These are phyloP conservation scores for Arvicanthis niloticus DNA, from an alignment of 2,113 vertebrate genomes.

Conservation along the genomic window DNA sequence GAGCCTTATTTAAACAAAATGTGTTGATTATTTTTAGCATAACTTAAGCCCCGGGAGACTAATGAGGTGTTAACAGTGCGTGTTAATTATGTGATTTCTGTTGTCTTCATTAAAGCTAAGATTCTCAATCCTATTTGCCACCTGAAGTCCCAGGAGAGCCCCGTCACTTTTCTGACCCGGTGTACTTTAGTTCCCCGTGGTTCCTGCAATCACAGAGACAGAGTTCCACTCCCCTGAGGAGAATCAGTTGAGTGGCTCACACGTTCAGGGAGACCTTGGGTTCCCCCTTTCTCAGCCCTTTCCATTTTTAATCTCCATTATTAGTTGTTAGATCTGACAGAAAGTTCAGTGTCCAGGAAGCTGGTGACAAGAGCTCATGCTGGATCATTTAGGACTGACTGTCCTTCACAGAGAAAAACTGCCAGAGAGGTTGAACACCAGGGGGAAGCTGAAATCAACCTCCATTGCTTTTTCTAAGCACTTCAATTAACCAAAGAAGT, in stretches of 20 bases:
- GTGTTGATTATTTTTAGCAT: constrained; percentile 82
- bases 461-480: constrained; percentile 43
- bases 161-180: constrained; percentile 69
- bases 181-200: constrained; percentile 63
- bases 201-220: constrained; percentile 66
- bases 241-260: constrained; percentile 70
- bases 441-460: constrained; percentile 61
- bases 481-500: constrained; percentile 73
- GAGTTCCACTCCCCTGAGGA: constrained; percentile 71
- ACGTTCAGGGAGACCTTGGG: constrained; percentile 47
- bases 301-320: constrained; percentile 23
- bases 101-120: constrained; percentile 80
- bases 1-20: constrained; percentile 77
- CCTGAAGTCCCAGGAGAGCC: constrained; percentile 79
- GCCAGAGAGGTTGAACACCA: constrained; percentile 72
- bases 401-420: constrained; percentile 71
- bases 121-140: constrained; percentile 84
- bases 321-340: neutral
- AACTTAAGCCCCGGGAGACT: constrained; percentile 82
- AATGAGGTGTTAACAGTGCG: constrained; percentile 84
- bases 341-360: constrained; percentile 23
- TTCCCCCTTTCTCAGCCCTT: constrained; percentile 59
- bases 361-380: constrained; percentile 18
- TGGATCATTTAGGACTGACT: constrained; percentile 53
- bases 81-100: constrained; percentile 84